Evolutionary conservation across 2,797 vertebrate genomes (phyloP).

Genomic region (Falco biarmicus): DNA sequence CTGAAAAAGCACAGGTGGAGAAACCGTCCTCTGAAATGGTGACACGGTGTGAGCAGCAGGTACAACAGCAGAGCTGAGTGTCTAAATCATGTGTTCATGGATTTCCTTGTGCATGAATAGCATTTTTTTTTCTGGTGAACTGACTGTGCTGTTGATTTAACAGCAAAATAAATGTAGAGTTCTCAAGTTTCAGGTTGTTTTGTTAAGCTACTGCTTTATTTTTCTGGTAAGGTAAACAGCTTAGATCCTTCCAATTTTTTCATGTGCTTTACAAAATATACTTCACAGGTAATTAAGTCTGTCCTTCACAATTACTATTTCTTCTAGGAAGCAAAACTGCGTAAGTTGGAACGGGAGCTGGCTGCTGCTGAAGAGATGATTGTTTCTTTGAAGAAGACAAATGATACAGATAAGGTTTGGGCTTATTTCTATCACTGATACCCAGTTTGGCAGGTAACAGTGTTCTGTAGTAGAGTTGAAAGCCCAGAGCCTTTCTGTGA

Average conservation of each 20-base stretch:
- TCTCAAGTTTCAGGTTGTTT: neutral
- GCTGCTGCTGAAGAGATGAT: conserved; percentile 75
- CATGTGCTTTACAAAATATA: neutral
- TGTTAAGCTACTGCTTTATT: neutral
- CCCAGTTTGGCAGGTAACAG: neutral
- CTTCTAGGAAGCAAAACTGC: conserved; percentile 73
- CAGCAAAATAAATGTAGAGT: neutral
- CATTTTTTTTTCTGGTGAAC: neutral
- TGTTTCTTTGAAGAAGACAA: conserved; percentile 84
- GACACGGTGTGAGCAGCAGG: conserved; percentile 84
- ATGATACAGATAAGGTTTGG: conserved; percentile 87
- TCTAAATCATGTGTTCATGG: neutral
- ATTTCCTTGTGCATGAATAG: neutral
- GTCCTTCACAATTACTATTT: neutral
- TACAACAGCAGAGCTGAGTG: conserved; percentile 42
- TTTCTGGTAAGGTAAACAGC: neutral
- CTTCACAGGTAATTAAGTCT: neutral
- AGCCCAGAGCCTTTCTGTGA: neutral
- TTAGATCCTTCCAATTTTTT: neutral
- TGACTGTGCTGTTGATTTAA: neutral
- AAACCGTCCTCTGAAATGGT: conserved; percentile 83
- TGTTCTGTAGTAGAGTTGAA: neutral
- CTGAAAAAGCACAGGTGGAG: conserved; percentile 83
- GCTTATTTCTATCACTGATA: neutral
- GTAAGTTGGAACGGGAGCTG: conserved; percentile 80